Evolutionary conservation across 2,888 invertebrate genomes (phyloP), one percentile per base, ranked within the genome.

Genomic region (Sphaerophoria rueppellii): DNA sequence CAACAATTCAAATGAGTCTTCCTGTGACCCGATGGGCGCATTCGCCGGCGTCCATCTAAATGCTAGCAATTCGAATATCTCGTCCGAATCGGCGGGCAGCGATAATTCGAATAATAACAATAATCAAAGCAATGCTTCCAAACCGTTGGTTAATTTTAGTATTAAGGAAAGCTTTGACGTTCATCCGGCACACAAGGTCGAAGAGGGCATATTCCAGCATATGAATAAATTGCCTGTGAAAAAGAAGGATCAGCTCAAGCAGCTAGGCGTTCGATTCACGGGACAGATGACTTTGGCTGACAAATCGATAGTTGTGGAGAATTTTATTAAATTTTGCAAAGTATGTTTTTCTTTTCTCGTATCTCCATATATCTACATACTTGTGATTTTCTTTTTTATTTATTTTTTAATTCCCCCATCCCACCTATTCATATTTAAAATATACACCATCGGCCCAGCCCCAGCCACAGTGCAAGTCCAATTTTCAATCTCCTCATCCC

Each of bases 301-400:
- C 87, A 91, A 91, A 90, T 91, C 91, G 88, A 91, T 91, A 89
- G 91, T 91, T 86, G 92, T 91, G 82, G 92, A 91, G 73, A 91
- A 91, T 88, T 91, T 91, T 86, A 90, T 90, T 75, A 90, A 89
- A 88, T 91, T 91, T 86, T 91, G 92, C 88, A 90, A 91, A 89
- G 91, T 91, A 87, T 88, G 90, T 89, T 43, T 24, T 2, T 24
- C 24, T 1, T 24, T 24, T 24, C 24, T 24, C 2, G 24, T 24
- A 24, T 24, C 24, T 24, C n/a, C n/a, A n/a, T n/a, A n/a, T n/a
- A n/a, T n/a, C n/a, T 43, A 43, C 40, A 67, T 69, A 71, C n/a
- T n/a, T 74, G 69, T 83, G 35, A 52, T 16, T 12, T 16, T 40
- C 58, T 16, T 58, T 58, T 60, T 37, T 6, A 37, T 37, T 37